Conservation (phyloP, 1,140 invertebrate genomes). For the Stegodyphus dumicola region DNA sequence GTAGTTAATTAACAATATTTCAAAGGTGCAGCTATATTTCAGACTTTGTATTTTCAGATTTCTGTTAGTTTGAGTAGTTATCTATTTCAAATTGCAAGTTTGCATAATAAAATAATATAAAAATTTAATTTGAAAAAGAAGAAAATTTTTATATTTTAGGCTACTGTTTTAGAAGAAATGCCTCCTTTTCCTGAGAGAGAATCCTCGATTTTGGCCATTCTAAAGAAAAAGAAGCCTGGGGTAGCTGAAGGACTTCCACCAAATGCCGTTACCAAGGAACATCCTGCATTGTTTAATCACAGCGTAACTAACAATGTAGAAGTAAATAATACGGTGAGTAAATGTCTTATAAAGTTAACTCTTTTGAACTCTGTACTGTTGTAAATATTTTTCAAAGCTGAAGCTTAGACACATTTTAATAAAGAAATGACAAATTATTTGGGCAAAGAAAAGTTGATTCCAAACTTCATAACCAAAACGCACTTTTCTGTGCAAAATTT, state of each 20-base stretch:
- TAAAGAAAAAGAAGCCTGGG: constrained; percentile 96
- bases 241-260: constrained; percentile 61
- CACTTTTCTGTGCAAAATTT: no score
- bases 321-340: constrained; percentile 42
- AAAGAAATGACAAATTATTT: no score
- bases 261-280: constrained; percentile 58
- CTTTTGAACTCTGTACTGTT: not conserved
- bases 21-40: no score
- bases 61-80: not conserved
- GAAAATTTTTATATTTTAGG: constrained; percentile 70
- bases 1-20: no score
- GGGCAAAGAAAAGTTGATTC: no score
- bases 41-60: no score
- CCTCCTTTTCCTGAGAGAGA: constrained; percentile 99
- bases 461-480: no score
- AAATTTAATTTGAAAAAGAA: not conserved
- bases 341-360: not conserved
- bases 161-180: constrained; percentile 99
- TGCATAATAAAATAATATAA: not conserved
- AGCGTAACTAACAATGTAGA: constrained; percentile 34
- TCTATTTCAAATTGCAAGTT: not conserved
- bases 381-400: no score
- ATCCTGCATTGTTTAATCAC: constrained; percentile 48
- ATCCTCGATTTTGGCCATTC: constrained; percentile 92
- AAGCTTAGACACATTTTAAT: no score